These are phyloP conservation scores for Amphimedon queenslandica DNA, from an alignment of 37 sponge, comb jelly and placozoan genomes.

Conservation along the genomic window DNA sequence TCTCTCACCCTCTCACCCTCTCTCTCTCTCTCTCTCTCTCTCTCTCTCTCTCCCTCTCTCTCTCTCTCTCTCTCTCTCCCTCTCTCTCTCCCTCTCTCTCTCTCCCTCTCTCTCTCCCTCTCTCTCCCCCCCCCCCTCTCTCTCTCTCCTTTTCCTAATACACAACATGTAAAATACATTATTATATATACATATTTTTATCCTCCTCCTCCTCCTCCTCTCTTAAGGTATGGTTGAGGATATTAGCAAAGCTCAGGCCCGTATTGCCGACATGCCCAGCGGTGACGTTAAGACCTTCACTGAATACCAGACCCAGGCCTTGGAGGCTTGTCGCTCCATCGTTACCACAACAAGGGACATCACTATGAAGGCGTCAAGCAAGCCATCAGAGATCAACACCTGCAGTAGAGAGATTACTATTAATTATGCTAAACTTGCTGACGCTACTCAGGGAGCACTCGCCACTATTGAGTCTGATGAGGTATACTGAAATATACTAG, in stretches of 20 bases:
- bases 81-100: constrained; percentile 1
- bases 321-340: constrained; percentile 23
- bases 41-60: constrained; percentile 10
- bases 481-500: neutral
- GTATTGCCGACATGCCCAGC: constrained; percentile 19
- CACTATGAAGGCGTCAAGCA: constrained; percentile 21
- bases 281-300: constrained; percentile 53
- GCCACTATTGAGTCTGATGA: constrained; percentile 59
- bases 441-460: constrained; percentile 63
- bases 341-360: constrained; percentile 71
- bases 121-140: neutral
- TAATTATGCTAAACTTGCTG: constrained; percentile 52
- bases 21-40: neutral
- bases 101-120: neutral
- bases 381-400: constrained; percentile 22
- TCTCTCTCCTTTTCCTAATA: neutral
- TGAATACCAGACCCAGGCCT: constrained; percentile 71
- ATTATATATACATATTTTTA: neutral
- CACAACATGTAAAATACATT: no score
- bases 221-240: constrained; percentile 60
- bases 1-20: no score
- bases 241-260: constrained; percentile 47
- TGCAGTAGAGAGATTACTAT: constrained; percentile 37
- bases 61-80: neutral
- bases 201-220: neutral